These are phyloP conservation scores for Acronicta leporina DNA, from an alignment of 2,888 invertebrate species.

Conservation along the genomic window DNA sequence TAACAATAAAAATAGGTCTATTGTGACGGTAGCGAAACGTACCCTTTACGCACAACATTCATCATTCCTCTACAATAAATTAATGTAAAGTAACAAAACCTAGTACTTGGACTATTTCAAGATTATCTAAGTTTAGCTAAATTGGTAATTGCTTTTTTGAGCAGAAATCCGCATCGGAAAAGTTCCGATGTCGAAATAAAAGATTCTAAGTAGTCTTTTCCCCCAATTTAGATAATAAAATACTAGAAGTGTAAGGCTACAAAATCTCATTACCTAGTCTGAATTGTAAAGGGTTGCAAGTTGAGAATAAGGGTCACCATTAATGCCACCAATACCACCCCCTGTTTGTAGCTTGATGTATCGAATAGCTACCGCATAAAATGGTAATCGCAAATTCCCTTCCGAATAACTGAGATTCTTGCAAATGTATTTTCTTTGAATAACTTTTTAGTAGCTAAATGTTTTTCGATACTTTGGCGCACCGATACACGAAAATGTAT, in stretches of 20 bases:
- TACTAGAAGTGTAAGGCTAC: conserved; percentile 21
- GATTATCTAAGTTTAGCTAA: no score
- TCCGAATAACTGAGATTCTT: conserved; percentile 49
- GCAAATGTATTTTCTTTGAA: conserved; percentile 43
- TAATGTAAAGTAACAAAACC: no score
- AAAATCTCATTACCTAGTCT: conserved; percentile 40
- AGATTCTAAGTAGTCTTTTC: neutral
- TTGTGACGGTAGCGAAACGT: neutral
- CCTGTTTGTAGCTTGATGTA: conserved; percentile 67
- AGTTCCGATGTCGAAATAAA: neutral
- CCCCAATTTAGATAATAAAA: conserved; percentile 17
- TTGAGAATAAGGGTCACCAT: conserved; percentile 63
- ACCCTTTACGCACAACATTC: neutral
- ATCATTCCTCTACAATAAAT: neutral
- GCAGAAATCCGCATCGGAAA: no score
- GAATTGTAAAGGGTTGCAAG: conserved; percentile 47
- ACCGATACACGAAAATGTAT: conserved; percentile 32
- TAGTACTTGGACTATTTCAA: no score
- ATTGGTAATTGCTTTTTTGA: no score
- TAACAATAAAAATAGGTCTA: conserved; percentile 19
- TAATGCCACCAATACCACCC: conserved; percentile 64
- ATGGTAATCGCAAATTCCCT: conserved; percentile 64
- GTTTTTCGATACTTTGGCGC: conserved; percentile 36
- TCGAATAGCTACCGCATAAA: conserved; percentile 65
- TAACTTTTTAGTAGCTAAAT: conserved; percentile 48